Evolutionary conservation across 2,888 invertebrate species (phyloP).

Genomic region (Ophion slaviceki): DNA sequence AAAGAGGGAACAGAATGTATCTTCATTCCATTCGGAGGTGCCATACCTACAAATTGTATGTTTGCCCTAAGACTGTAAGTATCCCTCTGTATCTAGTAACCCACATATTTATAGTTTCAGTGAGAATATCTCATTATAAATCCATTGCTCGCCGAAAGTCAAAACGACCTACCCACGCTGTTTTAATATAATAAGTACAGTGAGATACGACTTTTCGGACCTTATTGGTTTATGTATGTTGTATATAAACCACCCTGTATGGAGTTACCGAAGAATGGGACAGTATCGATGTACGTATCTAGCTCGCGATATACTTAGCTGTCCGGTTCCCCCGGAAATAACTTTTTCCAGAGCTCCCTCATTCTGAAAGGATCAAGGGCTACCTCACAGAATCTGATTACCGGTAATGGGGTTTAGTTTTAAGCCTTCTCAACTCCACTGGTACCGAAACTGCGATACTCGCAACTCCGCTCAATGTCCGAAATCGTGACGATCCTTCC

Average conservation of each 20-base stretch:
- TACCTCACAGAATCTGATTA: constrained; percentile 73
- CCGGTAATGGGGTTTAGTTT: constrained; percentile 76
- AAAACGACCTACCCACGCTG: neutral
- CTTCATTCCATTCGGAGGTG: no score
- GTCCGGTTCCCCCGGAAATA: constrained; percentile 23
- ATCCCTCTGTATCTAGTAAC: no score
- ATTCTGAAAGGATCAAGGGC: constrained; percentile 72
- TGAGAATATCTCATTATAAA: no score
- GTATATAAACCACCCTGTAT: constrained; percentile 4
- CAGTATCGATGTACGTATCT: constrained; percentile 65
- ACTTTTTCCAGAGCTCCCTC: constrained; percentile 63
- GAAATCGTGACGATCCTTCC: constrained; percentile 28
- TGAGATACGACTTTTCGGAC: constrained; percentile 2
- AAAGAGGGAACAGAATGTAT: no score
- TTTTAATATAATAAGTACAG: neutral
- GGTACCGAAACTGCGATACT: constrained; percentile 35
- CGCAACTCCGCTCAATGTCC: constrained; percentile 34
- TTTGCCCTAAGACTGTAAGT: no score
- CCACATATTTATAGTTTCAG: no score
- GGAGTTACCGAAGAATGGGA: constrained; percentile 14
- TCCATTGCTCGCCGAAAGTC: no score
- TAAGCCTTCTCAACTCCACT: constrained; percentile 66
- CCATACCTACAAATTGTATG: no score
- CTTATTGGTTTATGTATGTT: neutral
- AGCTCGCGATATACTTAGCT: constrained; percentile 55